Percentiles rank a stretch among this genome's conserved stretches.
phyloP scores from a whole-genome alignment of 2,797 vertebrate species.

The Synaphobranchus kaupii region DNA sequence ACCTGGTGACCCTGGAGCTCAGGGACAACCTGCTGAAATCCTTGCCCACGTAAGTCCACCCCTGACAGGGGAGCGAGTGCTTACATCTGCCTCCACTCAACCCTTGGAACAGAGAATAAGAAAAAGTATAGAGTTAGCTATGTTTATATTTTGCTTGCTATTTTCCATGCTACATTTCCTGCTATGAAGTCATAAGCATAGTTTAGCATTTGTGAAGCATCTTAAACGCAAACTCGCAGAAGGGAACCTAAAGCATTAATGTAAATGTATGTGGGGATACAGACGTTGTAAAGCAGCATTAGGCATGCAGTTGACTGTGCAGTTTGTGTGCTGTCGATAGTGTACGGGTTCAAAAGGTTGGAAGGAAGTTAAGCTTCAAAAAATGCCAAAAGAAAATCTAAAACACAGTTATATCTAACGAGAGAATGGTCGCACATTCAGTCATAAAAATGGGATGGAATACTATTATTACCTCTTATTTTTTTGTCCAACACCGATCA shows the following conservation, averaged over 20 bases:
- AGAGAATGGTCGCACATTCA: too few species aligned
- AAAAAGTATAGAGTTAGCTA: neutral
- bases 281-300: neutral
- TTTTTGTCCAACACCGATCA: too few species aligned
- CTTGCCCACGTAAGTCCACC: constrained; percentile 88
- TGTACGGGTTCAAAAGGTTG: neutral
- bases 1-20: constrained; percentile 95
- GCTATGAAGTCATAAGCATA: neutral
- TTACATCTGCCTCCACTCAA: neutral
- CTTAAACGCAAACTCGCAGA: neutral
- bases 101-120: neutral
- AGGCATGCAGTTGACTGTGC: neutral
- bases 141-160: neutral
- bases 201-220: neutral
- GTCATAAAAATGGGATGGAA: too few species aligned
- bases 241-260: neutral
- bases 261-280: neutral
- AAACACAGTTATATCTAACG: too few species aligned
- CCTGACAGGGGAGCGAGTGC: neutral
- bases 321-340: neutral
- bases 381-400: too few species aligned
- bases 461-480: too few species aligned
- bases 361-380: too few species aligned
- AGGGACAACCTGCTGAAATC: constrained; percentile 96
- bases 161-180: neutral